A percentile compares a stretch with the other conserved stretches of the same genome.
These are phyloP conservation scores for Zapornia atra DNA, from an alignment of 2,113 vertebrate genomes.

Conservation along the genomic window DNA sequence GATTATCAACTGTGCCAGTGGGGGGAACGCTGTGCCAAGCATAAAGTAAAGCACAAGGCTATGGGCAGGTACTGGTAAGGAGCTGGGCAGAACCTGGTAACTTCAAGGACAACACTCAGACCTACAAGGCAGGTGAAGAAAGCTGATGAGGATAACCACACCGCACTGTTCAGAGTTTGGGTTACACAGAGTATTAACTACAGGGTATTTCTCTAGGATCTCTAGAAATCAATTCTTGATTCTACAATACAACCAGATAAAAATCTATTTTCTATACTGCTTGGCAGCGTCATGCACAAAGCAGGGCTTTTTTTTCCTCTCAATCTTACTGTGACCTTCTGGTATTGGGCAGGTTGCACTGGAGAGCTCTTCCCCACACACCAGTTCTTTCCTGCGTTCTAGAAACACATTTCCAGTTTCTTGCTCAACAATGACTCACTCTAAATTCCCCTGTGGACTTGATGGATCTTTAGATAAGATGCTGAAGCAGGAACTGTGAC, in stretches of 20 bases:
- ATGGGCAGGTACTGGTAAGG: background rate
- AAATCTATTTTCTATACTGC: background rate
- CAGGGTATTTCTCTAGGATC: background rate
- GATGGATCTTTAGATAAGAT: background rate
- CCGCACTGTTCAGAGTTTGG: background rate
- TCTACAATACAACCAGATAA: background rate
- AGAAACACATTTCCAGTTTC: background rate
- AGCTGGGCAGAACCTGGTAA: background rate
- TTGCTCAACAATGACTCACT: background rate
- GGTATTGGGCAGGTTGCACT: background rate
- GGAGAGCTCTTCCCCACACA: background rate
- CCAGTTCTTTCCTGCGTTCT: background rate
- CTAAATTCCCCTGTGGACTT: background rate
- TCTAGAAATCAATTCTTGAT: background rate
- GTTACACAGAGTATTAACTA: background rate
- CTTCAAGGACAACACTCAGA: background rate
- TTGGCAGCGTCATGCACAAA: background rate
- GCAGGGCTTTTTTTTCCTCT: background rate
- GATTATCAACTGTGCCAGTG: background rate
- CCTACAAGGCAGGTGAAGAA: background rate
- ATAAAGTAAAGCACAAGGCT: background rate
- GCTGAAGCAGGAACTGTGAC: background rate
- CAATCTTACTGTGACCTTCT: background rate
- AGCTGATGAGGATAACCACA: background rate
- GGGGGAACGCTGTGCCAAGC: accelerated